Evolutionary conservation across 2,113 vertebrate genomes (phyloP), one percentile per base, ranked within the genome.

Genomic region (Atractosteus spatula): DNA sequence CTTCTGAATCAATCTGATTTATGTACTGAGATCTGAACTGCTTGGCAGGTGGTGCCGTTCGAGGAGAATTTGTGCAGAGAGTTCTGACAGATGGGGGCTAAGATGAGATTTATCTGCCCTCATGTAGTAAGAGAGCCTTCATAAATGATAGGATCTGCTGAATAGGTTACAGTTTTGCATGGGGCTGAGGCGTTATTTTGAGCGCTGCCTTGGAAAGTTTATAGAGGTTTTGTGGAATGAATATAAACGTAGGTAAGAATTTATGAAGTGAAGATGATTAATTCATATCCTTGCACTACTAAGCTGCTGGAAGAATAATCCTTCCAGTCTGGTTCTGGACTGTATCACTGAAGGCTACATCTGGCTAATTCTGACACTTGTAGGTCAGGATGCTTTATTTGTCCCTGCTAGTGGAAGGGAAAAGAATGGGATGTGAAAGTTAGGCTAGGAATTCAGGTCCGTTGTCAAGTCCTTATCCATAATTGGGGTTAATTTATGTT

Each of bases 51-150:
- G 57, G 13, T 29, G 0, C 16, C 13, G 7, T 29, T 57, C 59
- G 14, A 59, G 45, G 43, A 59, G n/a, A 29, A 65, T 67, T 42
- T 67, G 2, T 3, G 17, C 17, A 13, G 63, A 8, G 16, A 43
- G 55, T 8, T 45, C 71, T 73, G 71, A 47, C 64, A 44, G 16
- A 41, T 42, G 5, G n/a, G 54, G 41, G 45, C 45, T 66, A 6
- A 66, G 51, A 45, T 44, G 41, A 47, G 42, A 55, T 72, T 66
- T 73, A 17, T 11, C 1, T 13, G 14, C 10, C 4, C 57, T 59
- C 11, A 13, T n/a, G n/a, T 44, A 45, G 11, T 44, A 42, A 63
- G 29, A 17, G 43, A 13, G 41, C 10, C 12, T 66, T 41, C 13
- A 14, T 44, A 7, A 44, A 41, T 66, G 13, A 8, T 43, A 42